Conservation (phyloP, 2,888 invertebrate genomes). For the Tiliacea citrago region DNA sequence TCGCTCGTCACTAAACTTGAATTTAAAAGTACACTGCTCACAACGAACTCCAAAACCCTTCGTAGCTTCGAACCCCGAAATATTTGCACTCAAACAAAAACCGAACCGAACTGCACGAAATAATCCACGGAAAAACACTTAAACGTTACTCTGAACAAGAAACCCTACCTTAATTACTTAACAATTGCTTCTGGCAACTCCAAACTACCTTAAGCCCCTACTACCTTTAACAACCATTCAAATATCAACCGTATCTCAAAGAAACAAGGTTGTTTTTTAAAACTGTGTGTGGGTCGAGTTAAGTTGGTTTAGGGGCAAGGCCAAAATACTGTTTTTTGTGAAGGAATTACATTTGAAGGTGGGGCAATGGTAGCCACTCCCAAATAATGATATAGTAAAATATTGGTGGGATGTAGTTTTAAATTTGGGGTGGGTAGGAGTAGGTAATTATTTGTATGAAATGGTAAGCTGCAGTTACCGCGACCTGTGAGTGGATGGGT, state of each 20-base stretch:
- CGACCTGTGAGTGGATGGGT: slow-evolving; percentile 9
- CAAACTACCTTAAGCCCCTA: not conserved
- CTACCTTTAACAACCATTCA: not conserved
- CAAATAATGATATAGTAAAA: slow-evolving; percentile 54
- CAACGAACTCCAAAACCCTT: slow-evolving; percentile 16
- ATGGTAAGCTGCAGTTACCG: not conserved
- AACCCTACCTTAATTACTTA: slow-evolving; percentile 58
- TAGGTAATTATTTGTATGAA: not conserved
- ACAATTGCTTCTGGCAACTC: slow-evolving; percentile 41
- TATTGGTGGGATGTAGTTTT: slow-evolving; percentile 19
- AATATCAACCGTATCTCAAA: slow-evolving; percentile 5
- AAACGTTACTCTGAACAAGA: slow-evolving; percentile 65
- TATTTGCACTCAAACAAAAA: slow-evolving; percentile 63
- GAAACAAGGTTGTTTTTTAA: not conserved
- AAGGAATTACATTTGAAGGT: slow-evolving; percentile 53
- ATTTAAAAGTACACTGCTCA: not conserved
- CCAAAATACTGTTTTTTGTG: slow-evolving; percentile 65
- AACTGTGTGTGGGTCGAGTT: not conserved
- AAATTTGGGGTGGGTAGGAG: slow-evolving; percentile 25
- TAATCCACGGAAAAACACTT: slow-evolving; percentile 64
- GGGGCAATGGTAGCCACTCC: slow-evolving; percentile 59
- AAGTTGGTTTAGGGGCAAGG: slow-evolving; percentile 28
- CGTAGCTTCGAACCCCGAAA: slow-evolving; percentile 47
- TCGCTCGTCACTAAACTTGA: not conserved
- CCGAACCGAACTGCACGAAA: slow-evolving; percentile 56